Conservation (phyloP, 1,140 invertebrate genomes). For the Stenopsyche tienmushanensis region DNA sequence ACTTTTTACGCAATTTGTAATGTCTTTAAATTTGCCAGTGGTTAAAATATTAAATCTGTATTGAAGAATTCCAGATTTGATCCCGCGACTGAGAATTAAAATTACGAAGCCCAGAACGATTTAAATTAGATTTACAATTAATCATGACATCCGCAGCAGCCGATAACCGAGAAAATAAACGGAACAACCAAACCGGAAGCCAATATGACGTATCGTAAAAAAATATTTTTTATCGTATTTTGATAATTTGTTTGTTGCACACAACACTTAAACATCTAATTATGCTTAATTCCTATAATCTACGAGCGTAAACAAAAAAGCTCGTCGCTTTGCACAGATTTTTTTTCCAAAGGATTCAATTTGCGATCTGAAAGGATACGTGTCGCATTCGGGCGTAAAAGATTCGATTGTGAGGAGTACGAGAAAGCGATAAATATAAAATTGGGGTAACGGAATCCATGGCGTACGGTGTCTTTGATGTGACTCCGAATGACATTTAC, state of each 20-base stretch:
- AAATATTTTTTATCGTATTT: neutral
- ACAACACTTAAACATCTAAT: neutral
- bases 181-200: neutral
- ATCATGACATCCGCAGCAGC: neutral
- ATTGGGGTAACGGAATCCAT: constrained; percentile 23
- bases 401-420: neutral
- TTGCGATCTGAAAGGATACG: too few relatives aligned
- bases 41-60: too few relatives aligned
- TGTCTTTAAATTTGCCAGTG: constrained; percentile 19
- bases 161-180: neutral
- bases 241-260: neutral
- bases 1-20: too few relatives aligned
- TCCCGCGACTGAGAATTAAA: too few relatives aligned
- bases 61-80: too few relatives aligned
- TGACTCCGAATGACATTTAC: constrained; percentile 26
- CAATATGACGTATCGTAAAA: too few relatives aligned
- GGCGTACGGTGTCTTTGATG: constrained; percentile 23
- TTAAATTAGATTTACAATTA: neutral
- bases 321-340: too few relatives aligned
- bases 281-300: neutral
- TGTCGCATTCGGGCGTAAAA: too few relatives aligned
- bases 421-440: constrained; percentile 28
- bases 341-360: too few relatives aligned
- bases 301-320: too few relatives aligned
- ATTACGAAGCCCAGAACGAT: too few relatives aligned